Base-by-base conservation (phyloP, 2,797 vertebrate species). In the Harpagifer antarcticus region DNA sequence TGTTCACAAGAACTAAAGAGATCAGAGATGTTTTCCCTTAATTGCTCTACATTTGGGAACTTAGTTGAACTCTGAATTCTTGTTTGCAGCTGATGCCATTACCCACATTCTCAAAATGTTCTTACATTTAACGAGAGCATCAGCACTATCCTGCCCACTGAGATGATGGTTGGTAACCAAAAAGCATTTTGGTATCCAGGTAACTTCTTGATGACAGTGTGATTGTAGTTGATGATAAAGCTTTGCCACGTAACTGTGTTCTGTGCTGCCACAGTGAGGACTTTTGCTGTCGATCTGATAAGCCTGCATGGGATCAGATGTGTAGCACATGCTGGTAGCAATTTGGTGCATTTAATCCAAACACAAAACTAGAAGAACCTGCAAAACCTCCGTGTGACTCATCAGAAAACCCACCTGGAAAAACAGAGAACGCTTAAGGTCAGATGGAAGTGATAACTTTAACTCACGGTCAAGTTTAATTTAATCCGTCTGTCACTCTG, bases 331-430 rank as follows among this genome's bases (percentile, higher is more conserved):
- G 73, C 74, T 73, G 57, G 79, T 78, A 70, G 82, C 68, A 78
- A 58, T 83, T 86, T 68, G 23, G 52, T 54, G 43, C 40, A 68
- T 79, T 57, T 68, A 81, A 78, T 76, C 61, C 60, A 75, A 82
- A 66, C 45, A 63, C 57, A 77, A 78, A 79, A 78, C 70, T 68
- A 19, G 48, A 71, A 72, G 52, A 88, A 86, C 79, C 76, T 73
- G 70, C 47, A 59, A 75, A 89, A 81, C 33, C 23, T 78, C 55
- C 54, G 40, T 27, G 53, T 87, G 88, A 89, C 73, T 90, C 84
- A 81, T 83, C 70, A 17, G 3, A 79, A 79, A 64, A 85, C 62
- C 43, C 68, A 84, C 69, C 82, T 84, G 75, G 42, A 77, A 83
- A 81, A 89, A 89, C 84, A 82, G 9, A 3, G 43, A 64, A 43